Base-by-base conservation (phyloP, 2,113 vertebrate genomes). In the Gallinago paraguaiae region DNA sequence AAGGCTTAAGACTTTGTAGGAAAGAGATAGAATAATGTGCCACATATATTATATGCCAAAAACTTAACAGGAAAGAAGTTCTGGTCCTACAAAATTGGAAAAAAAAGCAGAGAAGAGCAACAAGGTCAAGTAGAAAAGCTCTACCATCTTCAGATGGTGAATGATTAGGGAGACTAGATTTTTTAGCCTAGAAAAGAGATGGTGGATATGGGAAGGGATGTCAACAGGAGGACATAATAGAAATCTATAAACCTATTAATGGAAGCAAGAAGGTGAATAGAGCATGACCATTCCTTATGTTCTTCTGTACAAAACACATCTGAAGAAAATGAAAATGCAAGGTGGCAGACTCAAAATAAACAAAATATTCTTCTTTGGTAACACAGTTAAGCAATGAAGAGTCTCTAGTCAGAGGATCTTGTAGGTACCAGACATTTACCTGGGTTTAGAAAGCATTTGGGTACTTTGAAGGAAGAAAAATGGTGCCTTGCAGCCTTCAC, bases 351-450 rank as follows among this genome's bases (percentile, higher is more conserved):
- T 53, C 31, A 85, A 69, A 88, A 28, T 43, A 61, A 68, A 63
- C 5, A 59, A 37, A 17, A 37, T 2, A 5, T 68, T 16, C 12
- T 84, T 88, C 25, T 82, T 59, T 19, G 33, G 39, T 75, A 48
- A 43, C 35, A 46, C 5, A 33, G 13, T 23, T 76, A 56, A 80
- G 5, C 33, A 80, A n/a, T 5, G 9, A 4, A 39, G 23, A 77
- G 5, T 4, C 13, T 54, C 19, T 48, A 72, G 27, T 6, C 33
- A 35, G 13, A 80, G 10, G 65, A 90, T 9, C 3, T 74, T 45
- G 3, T 6, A 43, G 45, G 10, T 35, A 72, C 7, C 10, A 51
- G 35, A 60, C 4, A 28, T 2, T 57, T 22, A 30, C 0, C 1
- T 15, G 17, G 6, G 1, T 54, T 92, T 88, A 70, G 60, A 78